Conservation (phyloP, 2,797 vertebrate genomes). For the Paramormyrops hopkinsi region DNA sequence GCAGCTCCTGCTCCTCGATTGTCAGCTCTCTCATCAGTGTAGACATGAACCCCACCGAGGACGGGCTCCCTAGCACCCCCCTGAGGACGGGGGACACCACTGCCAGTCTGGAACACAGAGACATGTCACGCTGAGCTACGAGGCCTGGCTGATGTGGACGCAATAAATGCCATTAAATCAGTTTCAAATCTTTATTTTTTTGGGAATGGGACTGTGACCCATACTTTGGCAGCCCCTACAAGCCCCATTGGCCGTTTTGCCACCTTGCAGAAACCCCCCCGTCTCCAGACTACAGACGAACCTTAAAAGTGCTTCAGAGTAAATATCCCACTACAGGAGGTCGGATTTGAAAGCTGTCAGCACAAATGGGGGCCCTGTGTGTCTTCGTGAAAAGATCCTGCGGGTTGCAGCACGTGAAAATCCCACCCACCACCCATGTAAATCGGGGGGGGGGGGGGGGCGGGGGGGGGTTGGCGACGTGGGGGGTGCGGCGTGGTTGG, state of each 20-base stretch:
- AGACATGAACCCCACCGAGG: slow-evolving; percentile 50
- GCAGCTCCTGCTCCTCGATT: slow-evolving; percentile 53
- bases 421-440: not conserved
- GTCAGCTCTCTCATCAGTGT: slow-evolving; percentile 51
- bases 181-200: not conserved
- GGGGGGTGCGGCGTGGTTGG: no score
- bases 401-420: not conserved
- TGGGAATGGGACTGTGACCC: not conserved
- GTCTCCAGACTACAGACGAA: not conserved
- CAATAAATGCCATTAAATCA: not conserved
- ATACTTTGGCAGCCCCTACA: not conserved
- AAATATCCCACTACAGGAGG: not conserved
- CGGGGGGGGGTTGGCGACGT: no score
- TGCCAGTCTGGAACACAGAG: slow-evolving; percentile 51
- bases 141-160: not conserved
- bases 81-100: slow-evolving; percentile 51
- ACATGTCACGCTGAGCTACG: not conserved
- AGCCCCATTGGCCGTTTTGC: not conserved
- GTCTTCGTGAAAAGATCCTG: not conserved
- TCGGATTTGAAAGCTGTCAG: not conserved
- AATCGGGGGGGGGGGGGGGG: not conserved
- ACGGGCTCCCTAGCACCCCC: slow-evolving; percentile 42
- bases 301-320: not conserved
- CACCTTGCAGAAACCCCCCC: not conserved
- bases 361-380: not conserved